Base-by-base conservation (phyloP, 1,140 invertebrate genomes). In the Bombus consobrinus region DNA sequence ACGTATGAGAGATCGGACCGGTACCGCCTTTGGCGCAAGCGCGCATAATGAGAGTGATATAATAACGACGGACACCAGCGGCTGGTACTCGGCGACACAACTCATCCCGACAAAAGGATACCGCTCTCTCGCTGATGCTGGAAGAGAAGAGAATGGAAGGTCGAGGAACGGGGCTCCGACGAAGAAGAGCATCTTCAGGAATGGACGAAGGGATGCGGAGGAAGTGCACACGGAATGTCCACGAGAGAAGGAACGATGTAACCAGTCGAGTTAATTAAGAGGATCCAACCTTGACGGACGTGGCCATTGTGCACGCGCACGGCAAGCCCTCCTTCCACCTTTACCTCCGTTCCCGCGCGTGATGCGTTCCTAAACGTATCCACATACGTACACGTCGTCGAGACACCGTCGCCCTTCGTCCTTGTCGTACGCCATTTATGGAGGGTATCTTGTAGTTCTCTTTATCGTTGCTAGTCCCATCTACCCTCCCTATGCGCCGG, bases 261-360 rank as follows among this genome's bases (percentile, higher is more conserved):
- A 87, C 89, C 90, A 90, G 90, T 91, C 90, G 89, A 90, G 90
- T 91, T 91, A 91, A 91, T 91, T 91, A 91, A 91, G 90, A 91
- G 89, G 82, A 91, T 91, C 90, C 90, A 91, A 89, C 87, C 87
- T 90, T 91, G 90, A 91, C 90, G 87, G 90, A 91, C 90, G 82
- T 87, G 78, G 89, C 85, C 82, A 91, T 91, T 91, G 90, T 91
- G 85, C 87, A 86, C 79, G 75, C 89, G 85, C 74, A 57, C 81
- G 41, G 75, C 81, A 68, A 47, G 32, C 39, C 57, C 81, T 72
- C 66, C 53, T 43, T 34, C 53, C 25, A 12, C 37, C 84, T 81
- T 64, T 53, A 34, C n/a, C 59, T 15, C 43, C 41, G 28, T 41
- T 28, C n/a, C 41, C 22, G 59, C 68, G 81, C 71, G 89, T 79